Evolutionary conservation across 2,888 invertebrate genomes (phyloP), one percentile per base, ranked within the genome.

Genomic region (Dryocosmus kuriphilus): DNA sequence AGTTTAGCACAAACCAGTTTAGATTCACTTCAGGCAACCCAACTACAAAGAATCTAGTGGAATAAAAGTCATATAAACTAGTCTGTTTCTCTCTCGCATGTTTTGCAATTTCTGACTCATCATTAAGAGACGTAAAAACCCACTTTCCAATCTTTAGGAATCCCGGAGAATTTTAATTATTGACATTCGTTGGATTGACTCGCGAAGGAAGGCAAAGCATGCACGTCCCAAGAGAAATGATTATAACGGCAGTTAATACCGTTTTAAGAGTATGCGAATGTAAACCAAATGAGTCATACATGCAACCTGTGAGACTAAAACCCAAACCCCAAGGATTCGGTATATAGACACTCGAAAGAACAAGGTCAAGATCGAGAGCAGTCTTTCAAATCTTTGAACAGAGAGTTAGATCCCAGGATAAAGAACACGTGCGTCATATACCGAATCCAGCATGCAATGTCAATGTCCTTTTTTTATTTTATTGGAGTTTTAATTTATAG

Each of bases 211-310:
- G 65, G 60, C 24, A 38, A 71, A 71, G 71, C 71, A 71, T 71
- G 71, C 71, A 71, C 27, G 30, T 71, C 46, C 46, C 14, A 71
- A 51, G 51, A 71, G n/a, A 71, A 71, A 5, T 51, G n/a, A 71
- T 71, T 71, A 71, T 51, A 67, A 71, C 51, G 51, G 71, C 51
- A 11, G 51, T 71, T 55, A 55, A 71, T 71, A 71, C 71, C 51
- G 71, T 30, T 71, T 71, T 14, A 22, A 51, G n/a, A 51, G 32
- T 32, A 19, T 71, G 27, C 55, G 46, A 71, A 51, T 71, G 46
- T 35, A 65, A 71, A 71, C 71, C 8, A 71, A 71, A 71, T 71
- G 71, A 71, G 51, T 71, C 51, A 71, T 46, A 71, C 71, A 51
- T 71, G 71, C 71, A 71, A 71, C 51, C 71, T 71, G 46, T 55